These are phyloP conservation scores for Ophiothrix spiculata DNA, from an alignment of 35 echinoderm and acorn worm species.

Conservation along the genomic window DNA sequence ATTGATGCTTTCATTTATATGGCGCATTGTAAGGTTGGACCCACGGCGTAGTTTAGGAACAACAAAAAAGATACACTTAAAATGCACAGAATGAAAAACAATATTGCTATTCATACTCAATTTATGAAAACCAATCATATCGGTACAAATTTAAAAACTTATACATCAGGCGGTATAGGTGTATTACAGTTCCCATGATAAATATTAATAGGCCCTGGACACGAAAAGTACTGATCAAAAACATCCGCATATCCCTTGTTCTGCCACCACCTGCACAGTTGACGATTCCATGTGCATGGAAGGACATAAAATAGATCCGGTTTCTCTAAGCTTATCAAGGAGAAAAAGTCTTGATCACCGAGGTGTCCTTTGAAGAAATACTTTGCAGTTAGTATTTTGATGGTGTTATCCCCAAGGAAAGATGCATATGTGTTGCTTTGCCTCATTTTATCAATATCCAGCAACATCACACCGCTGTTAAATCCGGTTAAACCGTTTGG, in stretches of 20 bases:
- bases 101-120: no score
- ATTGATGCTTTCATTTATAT: no score
- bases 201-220: conserved; percentile 71
- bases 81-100: no score
- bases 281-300: conserved; percentile 90
- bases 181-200: conserved; percentile 99
- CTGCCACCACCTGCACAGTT: conserved; percentile 89
- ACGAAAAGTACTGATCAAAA: conserved; percentile 90
- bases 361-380: conserved; percentile 92
- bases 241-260: conserved; percentile 88
- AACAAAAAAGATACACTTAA: no score
- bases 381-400: conserved; percentile 56
- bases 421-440: conserved; percentile 46
- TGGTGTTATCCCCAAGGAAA: conserved; percentile 28
- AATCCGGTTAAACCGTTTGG: conserved; percentile 92
- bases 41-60: no score
- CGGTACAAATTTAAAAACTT: no score
- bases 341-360: conserved; percentile 94
- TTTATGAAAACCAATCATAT: no score
- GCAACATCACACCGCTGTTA: conserved; percentile 86
- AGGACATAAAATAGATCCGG: conserved; percentile 88
- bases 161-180: no score
- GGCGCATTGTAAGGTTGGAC: no score
- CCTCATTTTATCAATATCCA: conserved; percentile 74
- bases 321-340: conserved; percentile 73